A percentile compares a stretch with the other conserved stretches of the same genome.
Conservation (phyloP, 2,888 invertebrate species). For the Drosophila niveifrons region DNA sequence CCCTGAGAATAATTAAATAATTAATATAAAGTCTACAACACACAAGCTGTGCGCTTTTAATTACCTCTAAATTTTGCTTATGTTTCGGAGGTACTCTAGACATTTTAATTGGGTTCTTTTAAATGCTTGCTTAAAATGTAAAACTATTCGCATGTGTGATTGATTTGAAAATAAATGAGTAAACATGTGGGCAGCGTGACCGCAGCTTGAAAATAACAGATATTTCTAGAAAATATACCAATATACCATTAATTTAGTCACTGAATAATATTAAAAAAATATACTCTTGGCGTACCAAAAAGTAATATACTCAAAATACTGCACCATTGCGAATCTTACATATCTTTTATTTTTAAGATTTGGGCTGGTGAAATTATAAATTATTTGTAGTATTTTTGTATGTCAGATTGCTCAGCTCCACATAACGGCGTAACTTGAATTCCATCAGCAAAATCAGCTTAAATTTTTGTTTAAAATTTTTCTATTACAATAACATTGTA, state of each 20-base stretch:
- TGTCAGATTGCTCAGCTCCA: background rate
- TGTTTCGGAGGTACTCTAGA: constrained; percentile 27
- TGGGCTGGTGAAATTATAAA: background rate
- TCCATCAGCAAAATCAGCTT: background rate
- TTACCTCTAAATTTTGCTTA: constrained; percentile 52
- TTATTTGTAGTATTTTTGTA: constrained; percentile 1
- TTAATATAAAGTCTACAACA: background rate
- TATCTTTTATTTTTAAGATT: background rate
- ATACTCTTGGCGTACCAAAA: background rate
- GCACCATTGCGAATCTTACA: background rate
- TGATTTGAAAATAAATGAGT: constrained; percentile 13
- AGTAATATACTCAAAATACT: background rate
- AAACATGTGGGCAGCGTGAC: constrained; percentile 24
- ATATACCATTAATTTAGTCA: background rate
- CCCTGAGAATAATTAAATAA: constrained; percentile 21
- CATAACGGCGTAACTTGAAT: background rate
- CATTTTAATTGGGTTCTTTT: constrained; percentile 26
- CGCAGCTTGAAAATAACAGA: background rate
- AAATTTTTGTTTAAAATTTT: background rate
- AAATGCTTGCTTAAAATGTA: background rate
- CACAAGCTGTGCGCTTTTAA: background rate
- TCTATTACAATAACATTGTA: background rate
- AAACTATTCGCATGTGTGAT: background rate
- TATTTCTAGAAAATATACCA: background rate
- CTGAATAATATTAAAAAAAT: background rate